These are phyloP conservation scores for Ochotona curzoniae DNA, from an alignment of 2,113 vertebrate genomes.

Conservation along the genomic window DNA sequence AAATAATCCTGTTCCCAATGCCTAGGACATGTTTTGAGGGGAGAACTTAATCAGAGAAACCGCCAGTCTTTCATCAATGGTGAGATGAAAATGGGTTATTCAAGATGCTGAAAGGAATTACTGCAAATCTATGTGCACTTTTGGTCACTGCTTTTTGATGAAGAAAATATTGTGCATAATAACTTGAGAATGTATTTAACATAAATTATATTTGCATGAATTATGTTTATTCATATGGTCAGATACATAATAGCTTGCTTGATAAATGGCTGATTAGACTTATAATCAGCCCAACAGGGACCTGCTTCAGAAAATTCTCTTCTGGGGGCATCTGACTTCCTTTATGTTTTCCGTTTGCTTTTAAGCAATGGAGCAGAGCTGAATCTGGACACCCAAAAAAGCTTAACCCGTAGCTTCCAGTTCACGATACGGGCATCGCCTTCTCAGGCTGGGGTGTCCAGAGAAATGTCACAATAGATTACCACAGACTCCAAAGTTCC, in stretches of 20 bases:
- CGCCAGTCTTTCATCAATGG: slow-evolving; percentile 61
- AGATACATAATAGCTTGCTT: slow-evolving; percentile 79
- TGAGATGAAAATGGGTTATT: slow-evolving; percentile 62
- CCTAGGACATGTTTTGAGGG: not conserved
- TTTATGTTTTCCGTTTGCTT: slow-evolving; percentile 63
- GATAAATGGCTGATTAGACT: slow-evolving; percentile 80
- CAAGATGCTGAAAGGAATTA: slow-evolving; percentile 67
- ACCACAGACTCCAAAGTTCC: not conserved
- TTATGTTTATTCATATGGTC: slow-evolving; percentile 83
- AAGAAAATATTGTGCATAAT: slow-evolving; percentile 80
- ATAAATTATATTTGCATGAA: slow-evolving; percentile 82
- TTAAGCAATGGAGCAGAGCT: not conserved
- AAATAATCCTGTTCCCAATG: slow-evolving; percentile 28
- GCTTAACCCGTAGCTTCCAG: not conserved
- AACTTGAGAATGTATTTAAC: slow-evolving; percentile 76
- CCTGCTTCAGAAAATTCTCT: slow-evolving; percentile 64
- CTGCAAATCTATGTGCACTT: slow-evolving; percentile 69
- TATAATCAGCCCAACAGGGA: slow-evolving; percentile 78
- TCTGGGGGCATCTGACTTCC: slow-evolving; percentile 62
- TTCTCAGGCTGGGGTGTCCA: not conserved
- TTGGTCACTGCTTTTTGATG: slow-evolving; percentile 75
- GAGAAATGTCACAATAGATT: not conserved
- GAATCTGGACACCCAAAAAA: not conserved
- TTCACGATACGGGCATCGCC: not conserved
- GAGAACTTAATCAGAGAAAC: slow-evolving; percentile 56